phyloP scores from a whole-genome alignment of 2,888 invertebrate species.

The Fragum whitleyi region DNA sequence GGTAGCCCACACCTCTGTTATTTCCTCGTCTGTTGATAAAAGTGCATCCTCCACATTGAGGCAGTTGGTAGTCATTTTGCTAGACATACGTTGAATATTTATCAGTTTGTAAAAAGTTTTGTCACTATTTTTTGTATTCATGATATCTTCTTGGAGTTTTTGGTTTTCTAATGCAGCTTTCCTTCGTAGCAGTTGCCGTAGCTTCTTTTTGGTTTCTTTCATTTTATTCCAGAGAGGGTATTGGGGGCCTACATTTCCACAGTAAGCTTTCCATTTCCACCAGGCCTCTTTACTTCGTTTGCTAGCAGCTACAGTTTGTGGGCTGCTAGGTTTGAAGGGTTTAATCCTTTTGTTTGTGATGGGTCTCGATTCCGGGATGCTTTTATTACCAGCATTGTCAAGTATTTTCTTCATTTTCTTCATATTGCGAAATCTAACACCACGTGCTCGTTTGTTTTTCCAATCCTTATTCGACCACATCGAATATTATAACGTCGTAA shows the following conservation, averaged over 20 bases:
- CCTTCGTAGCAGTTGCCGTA: no score
- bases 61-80: neutral
- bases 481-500: no score
- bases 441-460: no score
- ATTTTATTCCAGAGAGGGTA: no score
- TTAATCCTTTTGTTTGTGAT: neutral
- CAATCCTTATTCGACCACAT: no score
- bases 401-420: neutral
- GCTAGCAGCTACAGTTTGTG: neutral
- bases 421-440: no score
- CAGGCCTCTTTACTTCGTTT: neutral
- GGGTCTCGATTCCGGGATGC: neutral
- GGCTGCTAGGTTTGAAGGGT: neutral
- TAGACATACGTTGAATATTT: no score
- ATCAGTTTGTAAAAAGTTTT: no score
- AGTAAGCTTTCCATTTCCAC: neutral
- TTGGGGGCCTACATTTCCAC: neutral
- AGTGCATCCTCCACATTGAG: neutral
- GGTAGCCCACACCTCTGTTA: neutral
- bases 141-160: no score
- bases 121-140: no score
- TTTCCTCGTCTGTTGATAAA: neutral
- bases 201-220: no score
- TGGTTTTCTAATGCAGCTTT: no score
- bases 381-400: neutral